phyloP scores from a whole-genome alignment of 2,888 invertebrate genomes.

The Achlya flavicornis region DNA sequence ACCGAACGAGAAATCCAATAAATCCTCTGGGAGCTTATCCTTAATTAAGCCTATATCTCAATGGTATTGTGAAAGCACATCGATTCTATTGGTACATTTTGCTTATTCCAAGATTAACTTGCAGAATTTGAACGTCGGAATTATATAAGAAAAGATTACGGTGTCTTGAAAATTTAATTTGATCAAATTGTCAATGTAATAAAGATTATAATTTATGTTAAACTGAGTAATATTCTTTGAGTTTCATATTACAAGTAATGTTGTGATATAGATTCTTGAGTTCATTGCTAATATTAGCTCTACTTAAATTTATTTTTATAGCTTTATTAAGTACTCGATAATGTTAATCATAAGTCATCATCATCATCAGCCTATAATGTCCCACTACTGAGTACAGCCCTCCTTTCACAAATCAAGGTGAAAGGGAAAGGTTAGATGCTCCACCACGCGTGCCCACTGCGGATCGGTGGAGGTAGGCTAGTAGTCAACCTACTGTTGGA shows the following conservation, averaged over 20 bases:
- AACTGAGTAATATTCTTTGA: not conserved
- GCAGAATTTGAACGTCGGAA: slow-evolving; percentile 1
- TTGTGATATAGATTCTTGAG: not conserved
- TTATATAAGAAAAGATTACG: not conserved
- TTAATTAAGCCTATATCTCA: slow-evolving; percentile 12
- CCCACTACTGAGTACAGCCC: too few relatives aligned
- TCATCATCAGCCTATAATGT: too few relatives aligned
- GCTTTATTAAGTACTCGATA: too few relatives aligned
- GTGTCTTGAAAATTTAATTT: not conserved
- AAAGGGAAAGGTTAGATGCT: too few relatives aligned
- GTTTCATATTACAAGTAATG: not conserved
- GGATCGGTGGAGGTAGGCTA: too few relatives aligned
- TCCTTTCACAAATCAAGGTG: too few relatives aligned
- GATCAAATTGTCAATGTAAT: not conserved
- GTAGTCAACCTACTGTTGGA: too few relatives aligned
- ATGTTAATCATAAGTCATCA: too few relatives aligned
- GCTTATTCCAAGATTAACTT: slow-evolving; percentile 2
- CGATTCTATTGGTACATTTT: slow-evolving; percentile 6
- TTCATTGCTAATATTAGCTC: not conserved
- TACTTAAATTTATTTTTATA: too few relatives aligned
- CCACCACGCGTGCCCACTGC: too few relatives aligned
- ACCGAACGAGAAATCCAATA: slow-evolving; percentile 12
- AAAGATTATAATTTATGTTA: not conserved
- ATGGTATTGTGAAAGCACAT: slow-evolving; percentile 8
- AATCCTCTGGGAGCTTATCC: slow-evolving; percentile 9